Evolutionary conservation across 2,113 vertebrate genomes (phyloP), one percentile per base, ranked within the genome.

Genomic region (Scophthalmus maximus): DNA sequence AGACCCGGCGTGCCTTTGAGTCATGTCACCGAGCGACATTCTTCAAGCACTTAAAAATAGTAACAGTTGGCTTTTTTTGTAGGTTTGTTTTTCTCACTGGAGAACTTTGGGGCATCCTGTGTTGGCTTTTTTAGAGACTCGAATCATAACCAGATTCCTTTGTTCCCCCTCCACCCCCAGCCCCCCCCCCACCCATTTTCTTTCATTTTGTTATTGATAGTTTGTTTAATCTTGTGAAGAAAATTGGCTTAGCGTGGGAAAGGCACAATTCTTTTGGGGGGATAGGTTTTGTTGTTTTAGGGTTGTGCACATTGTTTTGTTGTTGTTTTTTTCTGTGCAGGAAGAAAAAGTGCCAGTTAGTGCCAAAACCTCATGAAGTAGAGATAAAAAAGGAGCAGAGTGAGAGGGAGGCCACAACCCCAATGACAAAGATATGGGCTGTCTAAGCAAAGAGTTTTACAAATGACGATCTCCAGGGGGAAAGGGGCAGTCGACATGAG

Each of bases 41-140:
- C 91, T 91, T 94, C 61, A 85, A 65, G 69, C 62, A 53, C 88
- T 92, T 93, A 94, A 94, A 94, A 93, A 94, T 94, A 93, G 93
- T 86, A 92, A 90, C 93, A 84, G 78, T 87, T 73, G 81, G 76
- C 78, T 85, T 89, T 90, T 89, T 90, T 78, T 87, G 77, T 60
- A 78, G 78, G 83, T 92, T 92, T 91, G 87, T 92, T 92, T 91
- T 92, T 90, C 82, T 84, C 85, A 72, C 77, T 83, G 73, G 47
- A 89, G 78, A 88, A 91, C 91, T 92, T 84, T 89, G 89, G 90
- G 91, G 88, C 93, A 93, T 94, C 90, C 78, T 92, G 78, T 87
- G 53, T 76, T 81, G 74, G 76, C 61, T 77, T 73, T 74, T 89
- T 85, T 68, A 22, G 68, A 81, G 70, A 70, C 70, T 83, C 32